These are phyloP conservation scores for Todiramphus chloris DNA, from an alignment of 2,113 vertebrate species.

Conservation along the genomic window DNA sequence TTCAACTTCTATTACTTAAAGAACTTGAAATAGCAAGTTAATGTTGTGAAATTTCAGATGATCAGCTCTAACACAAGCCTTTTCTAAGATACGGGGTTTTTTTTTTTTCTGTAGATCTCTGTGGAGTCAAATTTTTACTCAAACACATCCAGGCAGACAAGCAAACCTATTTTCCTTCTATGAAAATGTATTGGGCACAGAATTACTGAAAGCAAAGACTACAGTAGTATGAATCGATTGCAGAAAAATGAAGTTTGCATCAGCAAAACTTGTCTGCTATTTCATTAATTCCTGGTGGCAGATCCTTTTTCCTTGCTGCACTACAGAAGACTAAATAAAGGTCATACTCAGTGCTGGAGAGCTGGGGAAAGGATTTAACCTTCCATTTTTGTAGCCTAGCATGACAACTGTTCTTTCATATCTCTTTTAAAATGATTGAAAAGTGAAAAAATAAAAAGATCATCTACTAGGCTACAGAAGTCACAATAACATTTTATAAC, in stretches of 20 bases:
- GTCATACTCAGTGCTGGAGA: background rate
- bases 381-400: background rate
- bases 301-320: background rate
- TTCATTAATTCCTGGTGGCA: background rate
- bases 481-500: background rate
- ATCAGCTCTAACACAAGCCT: background rate
- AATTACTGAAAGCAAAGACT: background rate
- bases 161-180: background rate
- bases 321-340: background rate
- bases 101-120: background rate
- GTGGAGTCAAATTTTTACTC: background rate
- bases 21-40: background rate
- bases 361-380: background rate
- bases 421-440: background rate
- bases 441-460: background rate
- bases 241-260: background rate
- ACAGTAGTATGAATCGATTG: background rate
- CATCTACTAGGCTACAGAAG: background rate
- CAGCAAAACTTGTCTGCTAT: background rate
- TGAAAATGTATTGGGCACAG: background rate
- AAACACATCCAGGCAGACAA: background rate
- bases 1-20: background rate
- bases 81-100: background rate
- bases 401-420: fast-evolving
- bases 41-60: background rate